A percentile compares a stretch with the other conserved stretches of the same genome.
phyloP scores from a whole-genome alignment of 1,140 invertebrate genomes.

The Octopus bimaculoides region DNA sequence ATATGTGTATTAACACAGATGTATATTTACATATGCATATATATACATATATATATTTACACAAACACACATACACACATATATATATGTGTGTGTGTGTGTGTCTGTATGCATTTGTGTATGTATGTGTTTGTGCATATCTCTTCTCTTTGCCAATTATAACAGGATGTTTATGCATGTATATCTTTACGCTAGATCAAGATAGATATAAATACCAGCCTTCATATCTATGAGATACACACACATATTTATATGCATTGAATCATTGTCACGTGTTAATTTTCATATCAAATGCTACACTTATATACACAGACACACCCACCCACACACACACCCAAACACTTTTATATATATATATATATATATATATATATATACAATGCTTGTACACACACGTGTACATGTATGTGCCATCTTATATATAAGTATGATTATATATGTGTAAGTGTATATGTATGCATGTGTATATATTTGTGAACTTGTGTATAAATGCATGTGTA shows the following conservation, averaged over 20 bases:
- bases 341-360: neutral
- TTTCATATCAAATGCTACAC: no score
- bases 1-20: no score
- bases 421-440: neutral
- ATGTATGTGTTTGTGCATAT: neutral
- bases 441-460: neutral
- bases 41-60: neutral
- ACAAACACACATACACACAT: neutral
- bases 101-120: neutral
- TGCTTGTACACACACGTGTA: neutral
- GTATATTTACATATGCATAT: neutral
- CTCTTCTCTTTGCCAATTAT: no score
- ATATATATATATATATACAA: neutral
- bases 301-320: no score
- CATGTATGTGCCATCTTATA: neutral
- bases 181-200: no score
- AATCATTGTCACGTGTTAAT: no score
- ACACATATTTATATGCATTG: no score
- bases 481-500: neutral
- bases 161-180: no score
- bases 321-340: no score
- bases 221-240: no score
- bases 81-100: neutral
- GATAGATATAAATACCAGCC: no score
- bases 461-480: neutral